Evolutionary conservation across 30 jellyfish, hydroid and myxozoan genomes (phyloP).

Genomic region (Aurelia coerulea): DNA sequence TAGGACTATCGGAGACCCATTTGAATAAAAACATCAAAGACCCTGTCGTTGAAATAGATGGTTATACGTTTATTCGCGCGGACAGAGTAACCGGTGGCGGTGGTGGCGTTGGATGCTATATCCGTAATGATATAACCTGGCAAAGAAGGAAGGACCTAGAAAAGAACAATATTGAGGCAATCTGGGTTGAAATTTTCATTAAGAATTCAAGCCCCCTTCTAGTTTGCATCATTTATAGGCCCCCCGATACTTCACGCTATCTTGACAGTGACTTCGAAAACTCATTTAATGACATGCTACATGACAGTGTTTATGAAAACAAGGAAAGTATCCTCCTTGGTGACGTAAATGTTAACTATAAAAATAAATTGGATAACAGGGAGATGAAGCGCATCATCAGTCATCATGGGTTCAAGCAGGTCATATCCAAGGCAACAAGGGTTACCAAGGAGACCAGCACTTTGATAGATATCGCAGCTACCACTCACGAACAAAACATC

Average conservation of each 20-base stretch:
- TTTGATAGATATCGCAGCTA: slow-evolving; percentile 54
- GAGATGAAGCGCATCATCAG: slow-evolving; percentile 33
- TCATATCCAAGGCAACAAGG: slow-evolving; percentile 47
- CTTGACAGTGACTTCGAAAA: slow-evolving; percentile 41
- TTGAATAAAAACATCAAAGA: too few relatives aligned
- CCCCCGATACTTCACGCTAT: slow-evolving; percentile 64
- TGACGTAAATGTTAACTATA: slow-evolving; percentile 39
- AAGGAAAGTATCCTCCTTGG: slow-evolving; percentile 60
- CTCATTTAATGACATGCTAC: slow-evolving; percentile 18
- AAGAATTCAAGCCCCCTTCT: slow-evolving; percentile 33
- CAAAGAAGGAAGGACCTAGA: too few relatives aligned
- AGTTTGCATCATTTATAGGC: slow-evolving; percentile 49
- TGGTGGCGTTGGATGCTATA: too few relatives aligned
- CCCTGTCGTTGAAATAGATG: too few relatives aligned
- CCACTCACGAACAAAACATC: too few relatives aligned
- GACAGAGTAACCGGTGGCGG: too few relatives aligned
- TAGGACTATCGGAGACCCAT: too few relatives aligned
- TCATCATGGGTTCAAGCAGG: slow-evolving; percentile 48
- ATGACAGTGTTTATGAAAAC: slow-evolving; percentile 38
- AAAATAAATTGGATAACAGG: slow-evolving; percentile 20
- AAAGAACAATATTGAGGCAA: too few relatives aligned
- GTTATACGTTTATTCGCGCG: too few relatives aligned
- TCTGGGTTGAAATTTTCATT: neutral
- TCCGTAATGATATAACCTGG: too few relatives aligned
- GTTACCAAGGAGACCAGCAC: slow-evolving; percentile 44